Evolutionary conservation across 2,888 invertebrate genomes (phyloP), one percentile per base, ranked within the genome.

Genomic region (Drosophila ezoana): DNA sequence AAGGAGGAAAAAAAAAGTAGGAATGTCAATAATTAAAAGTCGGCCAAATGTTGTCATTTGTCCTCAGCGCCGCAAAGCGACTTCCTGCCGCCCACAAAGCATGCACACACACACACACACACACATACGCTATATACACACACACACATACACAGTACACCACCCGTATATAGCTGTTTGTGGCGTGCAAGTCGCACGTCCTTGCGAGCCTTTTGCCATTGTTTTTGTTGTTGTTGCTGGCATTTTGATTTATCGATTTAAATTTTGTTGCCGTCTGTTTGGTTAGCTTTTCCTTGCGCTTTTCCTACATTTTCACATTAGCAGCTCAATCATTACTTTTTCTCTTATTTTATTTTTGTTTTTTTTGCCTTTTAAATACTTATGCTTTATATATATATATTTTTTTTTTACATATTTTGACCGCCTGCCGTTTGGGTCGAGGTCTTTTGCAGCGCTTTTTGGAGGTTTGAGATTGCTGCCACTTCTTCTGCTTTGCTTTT

Each of bases 201-300:
- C 85, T 85, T 85, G 89, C 85, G 56, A 71, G 68, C 58, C 60
- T 61, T 65, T 59, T 64, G 74, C 67, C 62, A 37, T 62, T 76
- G 72, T 79, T 79, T 74, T 67, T 82, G 52, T 64, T 67, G 52
- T 64, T 67, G 70, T 77, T 76, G 81, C 66, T 87, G 82, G 79
- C 89, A 76, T 85, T 85, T 88, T 87, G 85, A 85, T 89, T 89
- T 85, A 85, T 85, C 89, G 85, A 85, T 85, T 85, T 76, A 85
- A 87, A 87, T 84, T 87, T 67, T 67, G 69, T 71, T 51, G 38
- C 32, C 62, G 52, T 57, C 61, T 53, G 51, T 54, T 56, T 56
- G 48, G 47, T 58, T 41, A 43, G 58, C 47, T 58, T 59, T 51
- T 61, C 43, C 48, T 35, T 51, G 51, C 52, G 62, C 44, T 40